Base-by-base conservation (phyloP, 2,797 vertebrate species). In the Rhodeus uyekii region DNA sequence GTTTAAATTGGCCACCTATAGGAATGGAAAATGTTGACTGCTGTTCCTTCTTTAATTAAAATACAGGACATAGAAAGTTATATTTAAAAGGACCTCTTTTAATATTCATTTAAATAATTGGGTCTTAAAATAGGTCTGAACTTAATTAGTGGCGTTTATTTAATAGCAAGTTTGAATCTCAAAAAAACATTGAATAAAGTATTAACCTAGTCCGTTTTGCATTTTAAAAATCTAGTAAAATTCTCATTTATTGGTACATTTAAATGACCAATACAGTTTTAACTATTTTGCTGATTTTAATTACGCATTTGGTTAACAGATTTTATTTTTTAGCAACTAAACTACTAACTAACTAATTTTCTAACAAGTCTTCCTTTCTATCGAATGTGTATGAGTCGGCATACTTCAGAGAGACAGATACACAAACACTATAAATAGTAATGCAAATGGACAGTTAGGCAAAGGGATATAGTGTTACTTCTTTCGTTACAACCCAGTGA, bases 1-100 rank as follows among this genome's bases (percentile, higher is more conserved):
- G 89, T 97, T 98, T 83, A 97, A 89, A 90, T 90, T 96, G 81
- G 96, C 97, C 88, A 98, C 96, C 97, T 99, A 89, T n/a, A 44
- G 27, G 1, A 19, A 53, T 27, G 18, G 27, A 82, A 72, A 53
- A 46, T 12, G 19, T 18, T 36, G 13, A 68, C 24, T 53, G 19
- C 5, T 53, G n/a, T 71, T 39, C 50, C 13, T 16, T 27, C 14
- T 65, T 36, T 42, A 8, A 27, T 67, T 19, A 48, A 39, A 60
- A 75, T 27, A 55, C 3, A 12, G 2, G 12, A 42, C 18, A 76
- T 34, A 36, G 5, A 44, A 55, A 27, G 1, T 7, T 42, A 42
- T 6, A 46, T 58, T 72, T 14, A 14, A n/a, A 18, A 34, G 3
- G 18, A 4, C 29, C 44, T n/a, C 3, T 50, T n/a, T 8, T 14